Evolutionary conservation across 2,888 invertebrate species (phyloP).

Genomic region (Brenthis hecate): DNA sequence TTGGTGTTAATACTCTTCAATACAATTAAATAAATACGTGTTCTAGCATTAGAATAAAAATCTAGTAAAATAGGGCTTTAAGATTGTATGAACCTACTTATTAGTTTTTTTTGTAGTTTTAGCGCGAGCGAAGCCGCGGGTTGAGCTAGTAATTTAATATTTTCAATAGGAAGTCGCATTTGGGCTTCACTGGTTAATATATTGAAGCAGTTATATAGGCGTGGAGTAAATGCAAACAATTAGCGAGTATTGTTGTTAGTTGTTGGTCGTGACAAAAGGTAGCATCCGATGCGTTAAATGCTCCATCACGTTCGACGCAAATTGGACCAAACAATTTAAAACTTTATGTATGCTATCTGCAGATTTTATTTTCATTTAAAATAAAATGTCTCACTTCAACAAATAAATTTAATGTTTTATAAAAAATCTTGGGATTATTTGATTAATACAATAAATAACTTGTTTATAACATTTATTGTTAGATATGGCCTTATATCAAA

Average conservation of each 20-base stretch:
- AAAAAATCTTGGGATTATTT: background rate
- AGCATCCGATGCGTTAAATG: constrained; percentile 54
- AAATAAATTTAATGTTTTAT: background rate
- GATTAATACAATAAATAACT: constrained; percentile 2
- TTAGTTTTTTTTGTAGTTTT: too few species aligned
- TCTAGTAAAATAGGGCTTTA: too few species aligned
- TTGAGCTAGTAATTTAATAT: background rate
- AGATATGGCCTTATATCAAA: constrained; percentile 43
- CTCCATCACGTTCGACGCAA: constrained; percentile 50
- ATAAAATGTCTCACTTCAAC: background rate
- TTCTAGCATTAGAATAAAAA: too few species aligned
- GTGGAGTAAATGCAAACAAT: constrained; percentile 54
- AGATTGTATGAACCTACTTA: too few species aligned
- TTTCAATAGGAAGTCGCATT: background rate
- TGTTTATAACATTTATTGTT: constrained; percentile 5
- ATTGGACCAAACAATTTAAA: constrained; percentile 42
- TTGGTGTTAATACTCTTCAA: too few species aligned
- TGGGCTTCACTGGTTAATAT: constrained; percentile 26
- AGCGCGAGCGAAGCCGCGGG: too few species aligned
- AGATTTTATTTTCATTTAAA: constrained; percentile 25
- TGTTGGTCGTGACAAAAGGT: constrained; percentile 56
- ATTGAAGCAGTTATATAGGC: constrained; percentile 43
- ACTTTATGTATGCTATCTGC: constrained; percentile 36
- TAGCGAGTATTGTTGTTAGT: constrained; percentile 52
- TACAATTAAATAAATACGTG: too few species aligned